These are phyloP conservation scores for Pangasius mekongensis DNA, from an alignment of 2,797 vertebrate species.

Conservation along the genomic window DNA sequence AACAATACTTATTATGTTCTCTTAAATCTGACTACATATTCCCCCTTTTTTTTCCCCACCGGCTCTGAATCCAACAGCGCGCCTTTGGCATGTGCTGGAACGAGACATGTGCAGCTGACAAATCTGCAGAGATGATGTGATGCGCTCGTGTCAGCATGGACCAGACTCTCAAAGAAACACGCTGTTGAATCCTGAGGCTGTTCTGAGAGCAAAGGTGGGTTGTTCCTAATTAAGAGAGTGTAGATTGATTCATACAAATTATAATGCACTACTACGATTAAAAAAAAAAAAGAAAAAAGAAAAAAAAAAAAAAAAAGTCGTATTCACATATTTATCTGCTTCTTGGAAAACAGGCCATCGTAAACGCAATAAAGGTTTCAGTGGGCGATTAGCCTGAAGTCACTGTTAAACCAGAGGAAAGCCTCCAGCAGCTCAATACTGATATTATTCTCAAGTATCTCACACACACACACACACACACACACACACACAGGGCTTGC, in stretches of 20 bases:
- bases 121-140: not conserved
- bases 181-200: not conserved
- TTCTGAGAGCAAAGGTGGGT: not conserved
- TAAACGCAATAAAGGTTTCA: conserved; percentile 20
- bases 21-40: not conserved
- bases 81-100: not conserved
- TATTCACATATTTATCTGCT: not conserved
- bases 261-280: not conserved
- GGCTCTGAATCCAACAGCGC: not conserved
- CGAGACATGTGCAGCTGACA: not conserved
- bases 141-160: not conserved
- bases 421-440: not conserved
- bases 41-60: no score
- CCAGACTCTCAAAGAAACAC: not conserved
- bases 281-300: not conserved
- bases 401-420: not conserved
- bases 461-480: conserved; percentile 1
- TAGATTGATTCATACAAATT: no score
- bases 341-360: no score
- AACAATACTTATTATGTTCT: not conserved
- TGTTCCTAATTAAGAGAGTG: not conserved
- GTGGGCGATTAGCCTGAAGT: not conserved
- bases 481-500: not conserved
- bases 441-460: conserved; percentile 22
- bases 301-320: not conserved